Percentiles rank a stretch among this genome's conserved stretches.
Conservation (phyloP, 2,797 vertebrate species). For the Etheostoma nigrum region DNA sequence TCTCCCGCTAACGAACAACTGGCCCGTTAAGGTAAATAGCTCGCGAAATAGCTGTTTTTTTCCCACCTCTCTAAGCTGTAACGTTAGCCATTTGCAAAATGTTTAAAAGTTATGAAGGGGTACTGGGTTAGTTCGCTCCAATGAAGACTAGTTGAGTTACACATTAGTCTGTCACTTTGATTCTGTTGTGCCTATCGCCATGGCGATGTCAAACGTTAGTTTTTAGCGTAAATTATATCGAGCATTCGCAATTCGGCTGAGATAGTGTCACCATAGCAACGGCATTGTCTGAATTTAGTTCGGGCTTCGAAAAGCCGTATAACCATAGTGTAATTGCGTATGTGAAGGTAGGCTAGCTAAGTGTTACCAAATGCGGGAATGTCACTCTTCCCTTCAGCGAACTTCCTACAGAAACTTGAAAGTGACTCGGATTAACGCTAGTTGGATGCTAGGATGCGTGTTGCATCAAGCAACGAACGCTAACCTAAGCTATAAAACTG, state of each 20-base stretch:
- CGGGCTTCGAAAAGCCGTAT: background rate
- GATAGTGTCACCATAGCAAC: background rate
- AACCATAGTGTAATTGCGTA: background rate
- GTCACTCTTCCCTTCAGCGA: conserved; percentile 15
- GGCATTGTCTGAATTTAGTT: background rate
- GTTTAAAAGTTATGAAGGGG: background rate
- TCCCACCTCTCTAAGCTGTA: background rate
- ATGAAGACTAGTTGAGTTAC: background rate
- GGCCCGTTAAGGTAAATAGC: conserved; percentile 69
- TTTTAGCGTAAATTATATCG: background rate
- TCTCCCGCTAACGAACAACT: conserved; percentile 46
- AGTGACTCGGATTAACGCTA: background rate
- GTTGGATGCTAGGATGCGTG: conserved; percentile 6
- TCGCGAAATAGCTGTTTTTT: background rate
- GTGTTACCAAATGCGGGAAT: conserved; percentile 30
- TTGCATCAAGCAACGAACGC: background rate
- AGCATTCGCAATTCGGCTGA: background rate
- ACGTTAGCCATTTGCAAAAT: background rate
- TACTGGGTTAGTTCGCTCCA: background rate
- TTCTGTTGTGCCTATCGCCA: background rate
- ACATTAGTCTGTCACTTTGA: conserved; percentile 37
- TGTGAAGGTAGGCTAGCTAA: conserved; percentile 35
- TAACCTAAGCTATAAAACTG: background rate
- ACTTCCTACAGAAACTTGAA: background rate
- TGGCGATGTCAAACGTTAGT: background rate